Base-by-base conservation (phyloP, 2,113 vertebrate genomes). In the Catharus bicknelli region DNA sequence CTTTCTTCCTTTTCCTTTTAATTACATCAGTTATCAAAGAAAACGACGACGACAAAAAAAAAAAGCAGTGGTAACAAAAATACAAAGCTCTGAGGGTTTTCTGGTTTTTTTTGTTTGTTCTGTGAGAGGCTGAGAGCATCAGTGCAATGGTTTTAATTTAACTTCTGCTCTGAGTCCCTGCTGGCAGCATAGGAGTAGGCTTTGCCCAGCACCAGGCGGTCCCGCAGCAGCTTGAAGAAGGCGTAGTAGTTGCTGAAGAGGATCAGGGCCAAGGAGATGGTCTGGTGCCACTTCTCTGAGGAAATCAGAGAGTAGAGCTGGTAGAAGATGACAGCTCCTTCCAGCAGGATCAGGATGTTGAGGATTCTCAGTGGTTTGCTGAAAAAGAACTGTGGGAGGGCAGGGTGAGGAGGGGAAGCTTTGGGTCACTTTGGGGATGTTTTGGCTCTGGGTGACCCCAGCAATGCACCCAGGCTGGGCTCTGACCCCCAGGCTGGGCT, bases 201-300 rank as follows among this genome's bases (percentile, higher is more conserved):
- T 94, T 99, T 99, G 74, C 99, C 99, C 83, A 99, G 88, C 73
- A 99, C 99, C 92, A 99, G 98, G 55, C 99, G 98, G 98, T 99
- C 99, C 95, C 99, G 98, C 79, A 99, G 98, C 90, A 99, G 98
- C 95, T 99, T 99, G 97, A 99, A 99, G 97, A 99, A 99, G 96
- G 99, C 98, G 16, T 99, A 99, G 95, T 99, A 99, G 97, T 99
- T 99, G 97, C 99, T 99, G 98, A 99, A 99, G 95, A 99, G 99
- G 92, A 99, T 99, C 94, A 99, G 98, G 5, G 99, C 99, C 97
- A 99, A 96, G 0, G 99, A 99, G 98, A 99, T 99, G 1, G 98
- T 99, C 96, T 99, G 99, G 97, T 99, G 99, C 99, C 99, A 99
- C 96, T 99, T 99, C 91, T 99, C 99, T 0, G 99, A 99, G 77